These are phyloP conservation scores for Oreochromis niloticus DNA, from an alignment of 2,113 vertebrate genomes.

Conservation along the genomic window DNA sequence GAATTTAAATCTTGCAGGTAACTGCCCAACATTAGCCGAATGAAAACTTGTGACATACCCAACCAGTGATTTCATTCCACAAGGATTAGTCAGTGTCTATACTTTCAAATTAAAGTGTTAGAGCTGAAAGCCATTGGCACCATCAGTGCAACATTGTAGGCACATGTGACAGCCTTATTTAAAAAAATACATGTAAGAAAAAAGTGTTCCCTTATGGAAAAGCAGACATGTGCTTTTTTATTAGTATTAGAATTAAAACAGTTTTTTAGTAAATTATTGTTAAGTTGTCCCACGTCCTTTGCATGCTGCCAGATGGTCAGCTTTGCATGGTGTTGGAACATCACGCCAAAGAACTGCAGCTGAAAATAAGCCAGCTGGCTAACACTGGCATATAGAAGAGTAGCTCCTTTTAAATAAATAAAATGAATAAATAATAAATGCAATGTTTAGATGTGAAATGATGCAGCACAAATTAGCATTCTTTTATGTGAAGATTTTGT, in stretches of 20 bases:
- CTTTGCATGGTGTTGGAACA: background rate
- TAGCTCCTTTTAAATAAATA: background rate
- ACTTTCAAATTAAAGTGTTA: background rate
- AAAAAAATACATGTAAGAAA: background rate
- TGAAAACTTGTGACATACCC: background rate
- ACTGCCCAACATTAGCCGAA: background rate
- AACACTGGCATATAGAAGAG: background rate
- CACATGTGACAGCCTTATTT: background rate
- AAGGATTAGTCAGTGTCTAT: background rate
- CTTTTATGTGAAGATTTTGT: background rate
- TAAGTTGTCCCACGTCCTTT: background rate
- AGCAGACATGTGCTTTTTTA: background rate
- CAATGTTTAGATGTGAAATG: background rate
- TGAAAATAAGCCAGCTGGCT: background rate
- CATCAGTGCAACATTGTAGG: background rate
- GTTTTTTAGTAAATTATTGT: background rate
- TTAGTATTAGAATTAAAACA: background rate
- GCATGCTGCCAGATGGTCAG: background rate
- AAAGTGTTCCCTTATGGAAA: background rate
- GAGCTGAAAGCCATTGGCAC: background rate
- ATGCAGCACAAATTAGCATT: background rate
- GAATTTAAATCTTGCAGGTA: conserved; percentile 8
- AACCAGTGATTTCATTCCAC: background rate
- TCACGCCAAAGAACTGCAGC: background rate
- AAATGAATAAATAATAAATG: background rate